Conservation (phyloP, 2,113 vertebrate genomes). For the Rallus limicola region DNA sequence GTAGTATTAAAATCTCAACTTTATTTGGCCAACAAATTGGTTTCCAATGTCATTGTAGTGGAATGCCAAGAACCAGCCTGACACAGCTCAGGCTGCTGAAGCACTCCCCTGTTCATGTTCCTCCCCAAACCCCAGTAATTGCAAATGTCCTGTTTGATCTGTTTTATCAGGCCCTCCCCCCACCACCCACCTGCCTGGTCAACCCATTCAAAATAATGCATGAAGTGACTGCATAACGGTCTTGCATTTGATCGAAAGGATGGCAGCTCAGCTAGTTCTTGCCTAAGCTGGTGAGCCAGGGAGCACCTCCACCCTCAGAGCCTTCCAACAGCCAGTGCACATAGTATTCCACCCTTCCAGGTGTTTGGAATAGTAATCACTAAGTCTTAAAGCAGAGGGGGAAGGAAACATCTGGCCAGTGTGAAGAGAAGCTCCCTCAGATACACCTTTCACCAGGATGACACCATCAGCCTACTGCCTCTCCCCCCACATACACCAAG, state of each 20-base stretch:
- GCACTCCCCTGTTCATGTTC: conserved; percentile 23
- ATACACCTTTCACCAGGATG: background rate
- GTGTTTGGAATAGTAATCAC: background rate
- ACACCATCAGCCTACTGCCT: background rate
- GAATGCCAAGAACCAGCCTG: conserved; percentile 79
- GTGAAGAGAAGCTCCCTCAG: background rate
- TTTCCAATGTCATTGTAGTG: conserved; percentile 82
- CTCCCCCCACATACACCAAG: background rate
- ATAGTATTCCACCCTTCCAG: background rate
- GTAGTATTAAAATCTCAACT: conserved; percentile 82
- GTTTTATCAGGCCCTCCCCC: background rate
- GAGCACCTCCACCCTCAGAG: background rate
- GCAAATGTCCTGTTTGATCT: conserved; percentile 21
- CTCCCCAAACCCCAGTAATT: conserved; percentile 24
- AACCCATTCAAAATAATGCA: background rate
- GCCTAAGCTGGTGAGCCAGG: background rate
- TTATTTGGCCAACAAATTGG: conserved; percentile 95
- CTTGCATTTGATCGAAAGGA: conserved; percentile 11
- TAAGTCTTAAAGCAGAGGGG: background rate
- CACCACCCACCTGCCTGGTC: conserved; percentile 1
- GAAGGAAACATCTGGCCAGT: background rate
- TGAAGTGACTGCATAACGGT: background rate
- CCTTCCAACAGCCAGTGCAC: conserved; percentile 43
- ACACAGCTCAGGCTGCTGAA: background rate
- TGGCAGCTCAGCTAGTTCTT: background rate